Evolutionary conservation across 2,888 invertebrate genomes (phyloP).

Genomic region (Marasmarcha lunaedactyla): DNA sequence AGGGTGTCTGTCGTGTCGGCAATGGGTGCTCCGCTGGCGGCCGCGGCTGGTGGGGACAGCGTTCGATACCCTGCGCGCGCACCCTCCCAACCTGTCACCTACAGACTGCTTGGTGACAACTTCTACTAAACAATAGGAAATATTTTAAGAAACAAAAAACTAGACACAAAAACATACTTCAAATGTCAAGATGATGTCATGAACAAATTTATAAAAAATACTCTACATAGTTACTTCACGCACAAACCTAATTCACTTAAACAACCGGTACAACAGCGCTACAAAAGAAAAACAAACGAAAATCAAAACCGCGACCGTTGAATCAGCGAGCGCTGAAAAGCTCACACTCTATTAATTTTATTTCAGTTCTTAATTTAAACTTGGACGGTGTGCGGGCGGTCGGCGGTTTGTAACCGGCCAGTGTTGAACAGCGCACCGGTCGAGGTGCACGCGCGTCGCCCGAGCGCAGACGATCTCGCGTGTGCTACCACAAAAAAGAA

Average conservation of each 20-base stretch:
- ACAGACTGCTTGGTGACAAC: constrained; percentile 3
- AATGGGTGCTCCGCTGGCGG: neutral
- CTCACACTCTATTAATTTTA: constrained; percentile 29
- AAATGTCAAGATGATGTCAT: neutral
- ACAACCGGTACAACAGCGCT: neutral
- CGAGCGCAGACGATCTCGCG: constrained; percentile 26
- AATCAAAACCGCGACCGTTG: neutral
- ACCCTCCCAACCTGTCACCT: constrained; percentile 5
- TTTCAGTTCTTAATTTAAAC: constrained; percentile 46
- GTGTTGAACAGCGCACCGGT: constrained; percentile 56
- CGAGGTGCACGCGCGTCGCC: constrained; percentile 47
- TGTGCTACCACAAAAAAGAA: constrained; percentile 41
- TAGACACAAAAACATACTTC: neutral
- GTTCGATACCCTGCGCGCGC: constrained; percentile 19
- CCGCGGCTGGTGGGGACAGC: constrained; percentile 7
- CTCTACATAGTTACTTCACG: neutral
- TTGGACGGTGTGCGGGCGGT: neutral
- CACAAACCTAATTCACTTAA: neutral
- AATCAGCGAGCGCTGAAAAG: constrained; percentile 19
- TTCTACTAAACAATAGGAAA: neutral
- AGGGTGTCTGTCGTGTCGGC: neutral
- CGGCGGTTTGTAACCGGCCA: constrained; percentile 20
- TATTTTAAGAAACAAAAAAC: neutral
- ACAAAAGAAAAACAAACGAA: neutral
- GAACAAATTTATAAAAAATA: no score